Evolutionary conservation across 2,888 invertebrate genomes (phyloP), one percentile per base, ranked within the genome.

Genomic region (Epirrhoe alternata): DNA sequence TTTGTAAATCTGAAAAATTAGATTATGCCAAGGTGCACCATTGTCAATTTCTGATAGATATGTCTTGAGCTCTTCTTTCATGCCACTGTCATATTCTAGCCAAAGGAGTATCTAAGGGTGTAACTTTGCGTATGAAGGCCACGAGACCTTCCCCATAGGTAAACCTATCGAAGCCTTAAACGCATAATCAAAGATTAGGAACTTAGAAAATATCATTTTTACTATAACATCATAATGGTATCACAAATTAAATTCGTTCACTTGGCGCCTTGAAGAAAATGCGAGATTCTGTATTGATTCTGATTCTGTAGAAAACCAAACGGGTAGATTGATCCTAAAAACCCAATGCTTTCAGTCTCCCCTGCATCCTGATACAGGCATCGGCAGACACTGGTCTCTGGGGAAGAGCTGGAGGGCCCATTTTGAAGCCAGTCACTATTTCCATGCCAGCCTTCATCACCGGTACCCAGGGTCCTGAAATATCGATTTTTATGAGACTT

Each of bases 401-500:
- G 0, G 96, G 96, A 5, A 93, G 81, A 4, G 95, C 90, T 0
- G 95, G 94, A 0, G 94, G 94, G 0, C 96, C 96, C 50, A 95
- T 91, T 66, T 95, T 90, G 24, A 96, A 90, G 0, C 94, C 94
- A 0, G 95, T 94, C 7, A 94, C 83, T 6, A 95, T 78, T 72
- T 94, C 92, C 96, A 96, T 96, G 1, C 95, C 95, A 8, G 90
- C 92, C 85, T 96, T 96, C 95, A 96, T 96, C 16, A 95, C 93
- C 6, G 95, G 94, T 8, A 96, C 95, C 96, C 96, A 96, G 7
- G 90, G 79, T 68, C 96, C 96, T 96, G 77, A 38, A 88, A 81
- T 7, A 42, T 1, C 55, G 55, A 52, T 8, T 24, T n/a, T 24
- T 24, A 24, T 2, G 24, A 35, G 35, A 10, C 35, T 10, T 35